These are phyloP conservation scores for Macropis europaea DNA, from an alignment of 2,888 invertebrate species.

Conservation along the genomic window DNA sequence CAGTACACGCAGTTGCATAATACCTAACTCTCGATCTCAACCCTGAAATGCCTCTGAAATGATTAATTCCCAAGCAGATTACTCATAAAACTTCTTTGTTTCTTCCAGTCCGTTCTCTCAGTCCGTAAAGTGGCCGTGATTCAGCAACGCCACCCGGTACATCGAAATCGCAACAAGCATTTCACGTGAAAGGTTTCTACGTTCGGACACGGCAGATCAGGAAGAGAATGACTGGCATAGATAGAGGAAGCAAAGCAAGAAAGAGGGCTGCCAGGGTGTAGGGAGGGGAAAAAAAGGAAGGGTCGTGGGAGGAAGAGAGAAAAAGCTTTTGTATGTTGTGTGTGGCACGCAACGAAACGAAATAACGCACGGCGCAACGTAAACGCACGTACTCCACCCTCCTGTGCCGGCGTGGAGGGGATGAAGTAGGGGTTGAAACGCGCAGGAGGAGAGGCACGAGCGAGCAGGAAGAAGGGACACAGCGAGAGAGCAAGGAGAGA, in stretches of 20 bases:
- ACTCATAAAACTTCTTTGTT: no score
- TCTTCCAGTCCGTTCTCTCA: no score
- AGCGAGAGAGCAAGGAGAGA: conserved; percentile 55
- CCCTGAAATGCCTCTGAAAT: no score
- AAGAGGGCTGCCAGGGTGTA: background rate
- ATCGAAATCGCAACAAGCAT: no score
- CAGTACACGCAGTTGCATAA: no score
- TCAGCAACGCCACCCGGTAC: no score
- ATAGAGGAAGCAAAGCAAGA: background rate
- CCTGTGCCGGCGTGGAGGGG: conserved; percentile 34
- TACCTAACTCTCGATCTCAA: no score
- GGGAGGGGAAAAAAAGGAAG: background rate
- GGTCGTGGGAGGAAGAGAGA: background rate
- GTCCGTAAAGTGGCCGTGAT: no score
- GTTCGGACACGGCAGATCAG: conserved; percentile 6
- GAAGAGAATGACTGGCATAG: conserved; percentile 22
- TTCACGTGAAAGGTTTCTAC: conserved; percentile 1
- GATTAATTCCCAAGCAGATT: no score
- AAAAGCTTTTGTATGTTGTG: conserved; percentile 55
- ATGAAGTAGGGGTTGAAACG: conserved; percentile 35
- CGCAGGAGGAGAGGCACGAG: conserved; percentile 23
- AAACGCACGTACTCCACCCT: conserved; percentile 61
- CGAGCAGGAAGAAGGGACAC: conserved; percentile 41
- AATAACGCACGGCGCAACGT: conserved; percentile 63
- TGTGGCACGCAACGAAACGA: conserved; percentile 61